Evolutionary conservation across 2,113 vertebrate genomes (phyloP).

Genomic region (Mobula hypostoma): DNA sequence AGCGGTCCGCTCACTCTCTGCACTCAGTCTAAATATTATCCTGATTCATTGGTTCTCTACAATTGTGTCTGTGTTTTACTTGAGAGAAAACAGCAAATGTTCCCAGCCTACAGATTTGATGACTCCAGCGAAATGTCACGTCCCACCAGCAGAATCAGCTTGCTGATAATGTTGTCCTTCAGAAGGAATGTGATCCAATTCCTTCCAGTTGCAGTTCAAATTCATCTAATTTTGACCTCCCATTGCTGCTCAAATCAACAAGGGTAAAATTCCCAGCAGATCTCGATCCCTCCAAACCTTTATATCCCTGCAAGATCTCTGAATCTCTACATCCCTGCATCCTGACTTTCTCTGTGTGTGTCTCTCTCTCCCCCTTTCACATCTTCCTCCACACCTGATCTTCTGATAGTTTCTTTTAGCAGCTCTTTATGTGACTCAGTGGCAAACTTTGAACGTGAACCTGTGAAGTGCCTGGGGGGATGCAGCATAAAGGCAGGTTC

Average conservation of each 20-base stretch:
- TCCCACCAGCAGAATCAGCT: not conserved
- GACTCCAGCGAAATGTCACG: not conserved
- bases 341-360: not conserved
- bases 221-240: not conserved
- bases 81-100: not conserved
- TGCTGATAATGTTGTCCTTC: constrained; percentile 5
- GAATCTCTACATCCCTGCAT: too few species aligned
- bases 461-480: not conserved
- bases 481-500: not conserved
- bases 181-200: not conserved
- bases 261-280: not conserved
- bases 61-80: not conserved
- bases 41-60: not conserved
- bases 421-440: not conserved
- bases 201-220: not conserved
- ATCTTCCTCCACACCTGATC: not conserved
- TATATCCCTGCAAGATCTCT: not conserved
- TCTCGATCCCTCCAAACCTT: not conserved
- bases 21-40: constrained; percentile 12
- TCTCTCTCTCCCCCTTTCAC: not conserved
- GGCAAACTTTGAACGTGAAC: not conserved
- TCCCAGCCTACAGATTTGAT: not conserved
- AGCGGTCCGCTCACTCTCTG: not conserved
- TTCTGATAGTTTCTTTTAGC: not conserved
- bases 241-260: not conserved